A percentile compares a stretch with the other conserved stretches of the same genome.
phyloP scores from a whole-genome alignment of 2,797 vertebrate species.

The Labroides dimidiatus region DNA sequence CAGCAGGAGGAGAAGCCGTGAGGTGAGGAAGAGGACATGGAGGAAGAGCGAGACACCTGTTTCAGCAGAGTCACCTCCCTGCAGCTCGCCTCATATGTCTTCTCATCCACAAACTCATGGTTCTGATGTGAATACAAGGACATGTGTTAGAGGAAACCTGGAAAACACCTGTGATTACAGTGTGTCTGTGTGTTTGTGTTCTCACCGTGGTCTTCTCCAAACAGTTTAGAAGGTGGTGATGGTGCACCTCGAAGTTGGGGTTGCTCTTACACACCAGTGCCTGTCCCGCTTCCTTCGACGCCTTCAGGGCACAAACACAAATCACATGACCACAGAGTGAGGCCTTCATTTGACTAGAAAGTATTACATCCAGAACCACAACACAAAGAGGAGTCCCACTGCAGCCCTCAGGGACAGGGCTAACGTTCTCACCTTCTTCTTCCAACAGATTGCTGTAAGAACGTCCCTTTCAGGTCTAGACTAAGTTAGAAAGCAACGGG shows the following conservation, averaged over 20 bases:
- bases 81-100: slow-evolving; percentile 88
- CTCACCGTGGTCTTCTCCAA: slow-evolving; percentile 98
- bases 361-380: not conserved
- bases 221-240: slow-evolving; percentile 95
- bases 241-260: slow-evolving; percentile 91
- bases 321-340: slow-evolving; percentile 34
- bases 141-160: not conserved
- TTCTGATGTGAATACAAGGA: slow-evolving; percentile 81
- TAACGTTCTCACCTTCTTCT: slow-evolving; percentile 43
- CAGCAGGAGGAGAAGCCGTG: slow-evolving; percentile 89
- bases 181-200: not conserved
- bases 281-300: slow-evolving; percentile 90
- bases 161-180: not conserved
- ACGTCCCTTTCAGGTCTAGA: slow-evolving; percentile 23
- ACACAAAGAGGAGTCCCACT: not conserved
- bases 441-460: slow-evolving; percentile 34
- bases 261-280: slow-evolving; percentile 90
- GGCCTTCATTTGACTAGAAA: not conserved
- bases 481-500: slow-evolving; percentile 14
- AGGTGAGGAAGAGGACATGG: slow-evolving; percentile 86
- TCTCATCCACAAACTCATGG: slow-evolving; percentile 94
- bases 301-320: slow-evolving; percentile 81
- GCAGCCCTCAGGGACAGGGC: slow-evolving; percentile 4
- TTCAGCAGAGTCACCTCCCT: slow-evolving; percentile 90
- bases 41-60: slow-evolving; percentile 86